Evolutionary conservation across 2,888 invertebrate species (phyloP).

Genomic region (Ctena decussata): DNA sequence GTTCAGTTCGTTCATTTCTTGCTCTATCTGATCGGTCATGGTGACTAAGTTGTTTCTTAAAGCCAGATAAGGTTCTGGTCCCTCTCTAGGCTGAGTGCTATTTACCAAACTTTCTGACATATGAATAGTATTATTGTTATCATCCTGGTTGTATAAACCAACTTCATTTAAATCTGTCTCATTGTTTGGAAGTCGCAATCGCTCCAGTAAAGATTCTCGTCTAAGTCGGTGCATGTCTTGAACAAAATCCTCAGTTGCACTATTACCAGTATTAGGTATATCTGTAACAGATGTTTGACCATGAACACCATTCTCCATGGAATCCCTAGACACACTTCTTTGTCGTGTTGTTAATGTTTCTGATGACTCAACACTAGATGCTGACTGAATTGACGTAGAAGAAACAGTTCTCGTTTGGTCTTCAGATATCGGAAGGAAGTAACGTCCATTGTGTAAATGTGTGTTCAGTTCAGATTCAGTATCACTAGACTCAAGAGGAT

Average conservation of each 20-base stretch:
- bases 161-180: neutral
- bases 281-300: neutral
- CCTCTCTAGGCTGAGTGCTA: neutral
- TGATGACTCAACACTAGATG: constrained; percentile 28
- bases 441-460: constrained; percentile 40
- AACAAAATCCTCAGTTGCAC: neutral
- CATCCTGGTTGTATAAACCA: neutral
- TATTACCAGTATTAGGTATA: neutral
- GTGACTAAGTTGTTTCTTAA: constrained; percentile 65
- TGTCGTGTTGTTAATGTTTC: constrained; percentile 7
- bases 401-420: constrained; percentile 33
- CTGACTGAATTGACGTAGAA: constrained; percentile 21
- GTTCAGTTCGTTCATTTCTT: constrained; percentile 77
- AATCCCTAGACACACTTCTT: constrained; percentile 15
- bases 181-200: neutral
- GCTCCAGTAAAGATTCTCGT: neutral
- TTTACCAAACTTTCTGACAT: constrained; percentile 15
- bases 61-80: neutral
- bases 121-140: constrained; percentile 51
- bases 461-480: constrained; percentile 49
- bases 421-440: constrained; percentile 51
- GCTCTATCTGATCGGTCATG: constrained; percentile 72
- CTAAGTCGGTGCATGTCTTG: neutral
- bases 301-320: constrained; percentile 23
- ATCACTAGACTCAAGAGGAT: constrained; percentile 41